A percentile compares a stretch with the other conserved stretches of the same genome.
Evolutionary conservation across 2,113 vertebrate species (phyloP).

Genomic region (Spea multiplicata): DNA sequence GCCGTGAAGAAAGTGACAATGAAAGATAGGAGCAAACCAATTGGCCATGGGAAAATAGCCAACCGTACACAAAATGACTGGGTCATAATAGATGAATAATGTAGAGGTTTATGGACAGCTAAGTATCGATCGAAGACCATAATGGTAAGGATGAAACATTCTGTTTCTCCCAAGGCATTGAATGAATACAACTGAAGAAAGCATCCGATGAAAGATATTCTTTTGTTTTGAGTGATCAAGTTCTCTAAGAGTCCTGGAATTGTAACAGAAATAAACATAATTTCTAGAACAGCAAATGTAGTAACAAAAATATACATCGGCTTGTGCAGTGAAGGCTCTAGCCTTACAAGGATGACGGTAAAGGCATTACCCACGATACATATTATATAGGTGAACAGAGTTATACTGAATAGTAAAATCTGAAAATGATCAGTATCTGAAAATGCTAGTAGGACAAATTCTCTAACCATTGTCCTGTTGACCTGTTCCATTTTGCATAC

Average conservation of each 20-base stretch:
- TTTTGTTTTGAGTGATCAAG: neutral
- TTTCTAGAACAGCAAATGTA: neutral
- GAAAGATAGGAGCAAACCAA: constrained; percentile 51
- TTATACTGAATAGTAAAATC: neutral
- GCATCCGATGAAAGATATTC: constrained; percentile 15
- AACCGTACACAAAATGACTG: constrained; percentile 43
- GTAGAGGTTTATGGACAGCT: constrained; percentile 55
- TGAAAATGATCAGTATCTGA: neutral
- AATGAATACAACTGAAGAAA: constrained; percentile 20
- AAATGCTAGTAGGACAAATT: neutral
- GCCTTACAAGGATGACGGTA: neutral
- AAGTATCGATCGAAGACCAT: constrained; percentile 58
- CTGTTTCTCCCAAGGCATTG: neutral
- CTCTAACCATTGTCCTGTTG: neutral
- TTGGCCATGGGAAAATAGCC: constrained; percentile 38
- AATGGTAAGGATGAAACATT: constrained; percentile 4
- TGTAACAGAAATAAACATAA: constrained; percentile 6
- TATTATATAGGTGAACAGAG: neutral
- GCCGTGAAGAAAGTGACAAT: constrained; percentile 50
- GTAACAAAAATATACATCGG: neutral
- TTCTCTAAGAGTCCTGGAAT: constrained; percentile 10
- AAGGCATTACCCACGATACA: neutral
- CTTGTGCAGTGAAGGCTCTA: neutral
- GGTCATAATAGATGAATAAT: constrained; percentile 53
- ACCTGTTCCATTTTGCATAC: neutral